phyloP scores from a whole-genome alignment of 2,113 vertebrate species.

The Microcebus lehilahytsara region DNA sequence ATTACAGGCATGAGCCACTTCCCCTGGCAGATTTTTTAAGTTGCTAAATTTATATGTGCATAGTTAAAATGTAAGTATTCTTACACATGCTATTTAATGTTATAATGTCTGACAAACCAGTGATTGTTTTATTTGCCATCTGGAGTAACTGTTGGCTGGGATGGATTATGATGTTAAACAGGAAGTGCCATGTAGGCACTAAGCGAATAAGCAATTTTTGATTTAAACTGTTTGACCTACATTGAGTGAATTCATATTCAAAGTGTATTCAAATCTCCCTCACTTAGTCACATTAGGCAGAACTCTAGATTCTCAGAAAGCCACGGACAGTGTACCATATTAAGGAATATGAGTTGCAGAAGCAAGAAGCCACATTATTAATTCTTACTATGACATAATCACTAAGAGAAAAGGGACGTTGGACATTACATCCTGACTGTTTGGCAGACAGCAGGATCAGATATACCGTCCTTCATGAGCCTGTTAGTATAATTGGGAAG shows the following conservation, averaged over 20 bases:
- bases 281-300: neutral
- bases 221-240: too few species aligned
- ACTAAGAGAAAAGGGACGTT: neutral
- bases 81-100: neutral
- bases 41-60: neutral
- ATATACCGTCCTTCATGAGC: neutral
- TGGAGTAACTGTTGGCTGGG: neutral
- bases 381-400: neutral
- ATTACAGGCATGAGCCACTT: too few species aligned
- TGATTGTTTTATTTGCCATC: neutral
- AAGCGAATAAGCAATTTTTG: neutral
- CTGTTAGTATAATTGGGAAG: neutral
- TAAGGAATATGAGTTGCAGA: neutral
- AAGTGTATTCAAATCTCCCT: neutral
- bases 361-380: neutral
- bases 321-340: neutral
- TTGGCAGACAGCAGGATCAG: neutral
- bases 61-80: neutral
- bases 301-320: neutral
- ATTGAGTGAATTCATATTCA: neutral
- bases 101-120: neutral
- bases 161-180: neutral
- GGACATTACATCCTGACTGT: neutral
- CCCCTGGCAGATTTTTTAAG: neutral
- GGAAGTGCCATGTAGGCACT: accelerated